Conservation (phyloP, 2,888 invertebrate genomes). For the Conomelus anceps region DNA sequence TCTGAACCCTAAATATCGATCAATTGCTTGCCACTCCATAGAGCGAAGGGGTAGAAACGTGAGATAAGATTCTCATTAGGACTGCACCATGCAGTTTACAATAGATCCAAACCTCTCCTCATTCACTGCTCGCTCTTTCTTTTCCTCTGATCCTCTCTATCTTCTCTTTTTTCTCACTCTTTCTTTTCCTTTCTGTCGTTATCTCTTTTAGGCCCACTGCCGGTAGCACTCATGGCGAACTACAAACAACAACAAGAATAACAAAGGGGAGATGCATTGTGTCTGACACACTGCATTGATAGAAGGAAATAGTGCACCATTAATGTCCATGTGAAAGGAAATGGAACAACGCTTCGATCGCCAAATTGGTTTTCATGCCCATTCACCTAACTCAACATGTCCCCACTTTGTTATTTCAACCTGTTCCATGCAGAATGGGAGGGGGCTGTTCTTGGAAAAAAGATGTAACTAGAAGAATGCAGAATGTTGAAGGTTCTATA, state of each 20-base stretch:
- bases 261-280: not conserved
- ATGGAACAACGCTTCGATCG: not conserved
- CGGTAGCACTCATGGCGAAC: not conserved
- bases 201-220: not conserved
- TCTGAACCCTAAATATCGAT: not conserved
- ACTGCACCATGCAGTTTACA: not conserved
- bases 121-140: not conserved
- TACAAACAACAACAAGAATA: not conserved
- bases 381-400: not conserved
- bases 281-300: not conserved
- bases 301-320: not conserved
- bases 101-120: not conserved
- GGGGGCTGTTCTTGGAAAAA: not conserved
- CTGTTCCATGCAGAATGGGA: not conserved
- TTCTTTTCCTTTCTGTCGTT: not conserved
- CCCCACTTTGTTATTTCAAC: not conserved
- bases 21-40: not conserved
- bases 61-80: not conserved
- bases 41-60: not conserved
- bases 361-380: not conserved
- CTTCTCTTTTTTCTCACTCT: not conserved
- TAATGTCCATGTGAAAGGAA: not conserved
- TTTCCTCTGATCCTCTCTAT: not conserved
- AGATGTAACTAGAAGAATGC: not conserved
- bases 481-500: not conserved